Conservation (phyloP, 1,140 invertebrate genomes). For the Drosophila takahashii region DNA sequence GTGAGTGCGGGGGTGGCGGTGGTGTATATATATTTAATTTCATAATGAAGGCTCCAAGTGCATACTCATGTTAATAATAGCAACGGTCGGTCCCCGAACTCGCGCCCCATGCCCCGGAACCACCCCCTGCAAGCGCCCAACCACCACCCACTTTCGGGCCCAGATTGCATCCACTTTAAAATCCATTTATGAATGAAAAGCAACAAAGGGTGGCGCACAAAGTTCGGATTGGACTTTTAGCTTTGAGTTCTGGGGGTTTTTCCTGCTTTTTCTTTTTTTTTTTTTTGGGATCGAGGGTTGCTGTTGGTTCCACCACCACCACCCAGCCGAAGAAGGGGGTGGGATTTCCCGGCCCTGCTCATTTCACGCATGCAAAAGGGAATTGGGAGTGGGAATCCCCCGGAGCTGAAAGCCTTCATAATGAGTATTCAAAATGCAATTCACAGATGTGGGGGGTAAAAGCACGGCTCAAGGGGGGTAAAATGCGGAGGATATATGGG, state of each 20-base stretch:
- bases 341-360: conserved; percentile 19
- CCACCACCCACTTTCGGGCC: conserved; percentile 29
- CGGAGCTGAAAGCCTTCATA: conserved; percentile 54
- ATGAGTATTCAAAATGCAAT: conserved; percentile 80
- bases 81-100: conserved; percentile 27
- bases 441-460: conserved; percentile 21
- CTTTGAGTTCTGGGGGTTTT: conserved; percentile 18
- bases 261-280: conserved; percentile 10
- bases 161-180: conserved; percentile 77
- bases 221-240: conserved; percentile 21
- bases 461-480: neutral
- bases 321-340: neutral
- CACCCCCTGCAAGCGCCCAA: conserved; percentile 23
- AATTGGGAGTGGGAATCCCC: conserved; percentile 7
- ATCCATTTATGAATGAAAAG: conserved; percentile 76
- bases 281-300: conserved; percentile 15
- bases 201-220: conserved; percentile 31
- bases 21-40: conserved; percentile 71
- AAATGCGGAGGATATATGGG: neutral
- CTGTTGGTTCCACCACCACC: conserved; percentile 24
- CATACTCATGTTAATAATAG: conserved; percentile 66
- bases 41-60: conserved; percentile 76
- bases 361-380: conserved; percentile 32
- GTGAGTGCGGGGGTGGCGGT: conserved; percentile 5
- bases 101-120: conserved; percentile 8